These are phyloP conservation scores for Arizona elegans DNA, from an alignment of 2,113 vertebrate genomes.

Conservation along the genomic window DNA sequence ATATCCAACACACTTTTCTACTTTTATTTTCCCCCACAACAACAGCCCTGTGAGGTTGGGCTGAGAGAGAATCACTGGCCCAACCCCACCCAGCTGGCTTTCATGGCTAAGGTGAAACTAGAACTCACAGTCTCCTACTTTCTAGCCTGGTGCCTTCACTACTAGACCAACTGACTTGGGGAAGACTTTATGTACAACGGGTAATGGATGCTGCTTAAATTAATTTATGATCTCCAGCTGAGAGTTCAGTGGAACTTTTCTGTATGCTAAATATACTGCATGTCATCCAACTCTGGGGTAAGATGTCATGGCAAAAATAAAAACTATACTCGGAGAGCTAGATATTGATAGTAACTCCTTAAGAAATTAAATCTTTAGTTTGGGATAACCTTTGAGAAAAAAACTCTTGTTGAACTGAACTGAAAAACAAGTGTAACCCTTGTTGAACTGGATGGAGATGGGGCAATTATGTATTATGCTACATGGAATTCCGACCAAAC, in stretches of 20 bases:
- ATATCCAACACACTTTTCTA: neutral
- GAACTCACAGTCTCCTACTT: neutral
- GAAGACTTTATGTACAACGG: neutral
- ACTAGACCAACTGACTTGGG: neutral
- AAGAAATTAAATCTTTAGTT: fast-evolving
- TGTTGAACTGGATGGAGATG: neutral
- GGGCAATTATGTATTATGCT: neutral
- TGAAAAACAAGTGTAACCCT: too few species aligned
- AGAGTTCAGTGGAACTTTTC: neutral
- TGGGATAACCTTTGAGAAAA: neutral
- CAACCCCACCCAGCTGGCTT: neutral
- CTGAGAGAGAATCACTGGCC: neutral
- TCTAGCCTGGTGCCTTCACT: neutral
- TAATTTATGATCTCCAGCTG: neutral
- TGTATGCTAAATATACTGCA: neutral
- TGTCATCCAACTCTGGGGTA: neutral
- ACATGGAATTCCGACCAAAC: neutral
- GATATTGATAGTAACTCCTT: neutral
- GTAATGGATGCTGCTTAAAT: neutral
- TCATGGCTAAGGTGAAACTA: neutral
- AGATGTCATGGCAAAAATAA: neutral
- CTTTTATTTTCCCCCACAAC: neutral
- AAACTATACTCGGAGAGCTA: neutral
- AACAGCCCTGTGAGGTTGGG: neutral
- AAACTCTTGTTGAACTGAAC: too few species aligned